Conservation (phyloP, 1,140 invertebrate genomes). For the Anthonomus grandis region DNA sequence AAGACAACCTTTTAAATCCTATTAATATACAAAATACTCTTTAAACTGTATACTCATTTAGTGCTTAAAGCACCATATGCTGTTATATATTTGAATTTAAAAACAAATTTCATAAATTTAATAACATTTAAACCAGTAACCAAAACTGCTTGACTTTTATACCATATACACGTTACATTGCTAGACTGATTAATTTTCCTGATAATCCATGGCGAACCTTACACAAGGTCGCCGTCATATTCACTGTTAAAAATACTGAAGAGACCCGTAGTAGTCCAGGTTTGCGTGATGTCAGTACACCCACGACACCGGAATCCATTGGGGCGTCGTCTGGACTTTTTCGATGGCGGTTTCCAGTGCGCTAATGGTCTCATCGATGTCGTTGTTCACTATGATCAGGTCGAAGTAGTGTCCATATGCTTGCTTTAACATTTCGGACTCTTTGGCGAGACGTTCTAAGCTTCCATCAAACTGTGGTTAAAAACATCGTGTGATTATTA, state of each 20-base stretch:
- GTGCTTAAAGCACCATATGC: too few relatives aligned
- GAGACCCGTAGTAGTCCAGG: conserved; percentile 40
- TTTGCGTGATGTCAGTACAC: conserved; percentile 78
- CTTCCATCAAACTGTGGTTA: conserved; percentile 97
- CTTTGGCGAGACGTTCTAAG: conserved; percentile 89
- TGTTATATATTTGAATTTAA: too few relatives aligned
- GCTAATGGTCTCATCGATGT: conserved; percentile 97
- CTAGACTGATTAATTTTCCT: too few relatives aligned
- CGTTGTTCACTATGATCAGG: conserved; percentile 97
- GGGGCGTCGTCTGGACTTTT: conserved; percentile 82
- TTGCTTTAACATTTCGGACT: conserved; percentile 92
- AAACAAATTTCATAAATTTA: too few relatives aligned
- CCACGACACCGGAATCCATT: conserved; percentile 95
- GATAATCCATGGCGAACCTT: conserved; percentile 8
- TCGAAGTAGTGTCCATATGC: conserved; percentile 99
- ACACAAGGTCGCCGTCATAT: conserved; percentile 18
- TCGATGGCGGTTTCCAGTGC: conserved; percentile 89
- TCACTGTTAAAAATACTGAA: conserved; percentile 42
- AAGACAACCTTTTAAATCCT: too few relatives aligned
- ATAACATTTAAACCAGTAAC: too few relatives aligned
- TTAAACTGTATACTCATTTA: too few relatives aligned
- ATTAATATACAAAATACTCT: too few relatives aligned
- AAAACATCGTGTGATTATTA: too few relatives aligned
- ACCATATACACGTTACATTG: too few relatives aligned
- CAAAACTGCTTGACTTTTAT: not conserved